phyloP scores from a whole-genome alignment of 2,888 invertebrate species.

The Metalampra italica region DNA sequence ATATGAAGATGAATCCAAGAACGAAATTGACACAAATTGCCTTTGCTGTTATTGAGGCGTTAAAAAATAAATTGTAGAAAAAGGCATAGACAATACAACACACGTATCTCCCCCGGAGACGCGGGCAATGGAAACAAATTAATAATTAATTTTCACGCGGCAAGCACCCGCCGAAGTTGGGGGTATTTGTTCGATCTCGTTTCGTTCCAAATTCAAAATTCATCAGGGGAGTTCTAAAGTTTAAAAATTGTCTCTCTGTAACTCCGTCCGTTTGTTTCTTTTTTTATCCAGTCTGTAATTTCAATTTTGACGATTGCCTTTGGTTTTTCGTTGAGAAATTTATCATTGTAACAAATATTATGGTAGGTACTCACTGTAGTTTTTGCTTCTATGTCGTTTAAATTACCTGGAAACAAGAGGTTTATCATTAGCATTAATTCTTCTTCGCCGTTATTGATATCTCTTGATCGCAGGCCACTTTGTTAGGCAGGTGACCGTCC shows the following conservation, averaged over 20 bases:
- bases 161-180: slow-evolving; percentile 50
- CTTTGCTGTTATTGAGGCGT: slow-evolving; percentile 53
- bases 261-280: slow-evolving; percentile 29
- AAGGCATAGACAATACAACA: slow-evolving; percentile 44
- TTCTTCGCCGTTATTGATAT: not conserved
- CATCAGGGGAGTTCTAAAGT: slow-evolving; percentile 56
- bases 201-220: slow-evolving; percentile 67
- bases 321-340: no score
- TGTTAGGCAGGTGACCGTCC: slow-evolving; percentile 7
- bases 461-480: not conserved
- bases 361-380: slow-evolving; percentile 32
- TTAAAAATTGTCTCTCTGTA: slow-evolving; percentile 51
- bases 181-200: slow-evolving; percentile 58
- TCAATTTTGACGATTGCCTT: not conserved
- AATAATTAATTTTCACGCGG: slow-evolving; percentile 72
- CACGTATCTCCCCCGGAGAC: slow-evolving; percentile 50
- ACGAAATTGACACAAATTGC: slow-evolving; percentile 57
- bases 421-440: not conserved
- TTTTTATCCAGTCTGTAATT: slow-evolving; percentile 16
- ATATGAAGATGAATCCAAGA: no score
- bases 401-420: slow-evolving; percentile 43
- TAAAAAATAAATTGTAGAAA: slow-evolving; percentile 49
- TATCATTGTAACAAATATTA: no score
- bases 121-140: slow-evolving; percentile 65
- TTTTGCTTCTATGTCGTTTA: slow-evolving; percentile 21